These are phyloP conservation scores for Peucedramus taeniatus DNA, from an alignment of 2,113 vertebrate genomes.

Conservation along the genomic window DNA sequence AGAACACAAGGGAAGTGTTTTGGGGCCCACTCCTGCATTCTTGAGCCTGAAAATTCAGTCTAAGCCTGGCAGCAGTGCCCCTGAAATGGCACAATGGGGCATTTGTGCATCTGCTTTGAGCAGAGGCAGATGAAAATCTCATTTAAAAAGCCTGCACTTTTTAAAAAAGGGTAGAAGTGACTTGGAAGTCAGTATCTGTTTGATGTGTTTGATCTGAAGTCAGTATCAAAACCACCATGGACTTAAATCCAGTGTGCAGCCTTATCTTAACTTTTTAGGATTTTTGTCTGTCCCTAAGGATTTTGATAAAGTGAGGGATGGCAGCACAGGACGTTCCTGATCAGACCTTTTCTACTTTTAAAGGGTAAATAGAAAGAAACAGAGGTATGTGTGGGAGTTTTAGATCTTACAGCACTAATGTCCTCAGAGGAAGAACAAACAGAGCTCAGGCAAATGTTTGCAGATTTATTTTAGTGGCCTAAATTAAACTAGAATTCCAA, in stretches of 20 bases:
- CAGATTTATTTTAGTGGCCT: neutral
- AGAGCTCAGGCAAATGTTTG: neutral
- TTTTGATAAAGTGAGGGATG: neutral
- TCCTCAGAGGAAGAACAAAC: slow-evolving; percentile 1
- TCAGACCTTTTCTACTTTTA: neutral
- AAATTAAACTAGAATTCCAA: neutral
- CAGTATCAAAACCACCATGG: neutral
- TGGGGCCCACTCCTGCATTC: neutral
- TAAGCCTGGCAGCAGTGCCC: neutral
- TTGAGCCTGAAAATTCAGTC: neutral
- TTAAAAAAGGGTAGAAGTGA: neutral
- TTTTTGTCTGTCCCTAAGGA: neutral
- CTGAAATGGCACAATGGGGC: neutral
- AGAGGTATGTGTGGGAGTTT: neutral
- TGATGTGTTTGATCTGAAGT: neutral
- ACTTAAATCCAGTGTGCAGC: neutral
- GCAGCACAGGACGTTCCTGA: neutral
- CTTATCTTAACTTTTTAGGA: neutral
- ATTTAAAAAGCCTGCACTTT: neutral
- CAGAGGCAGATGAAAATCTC: neutral
- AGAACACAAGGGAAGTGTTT: neutral
- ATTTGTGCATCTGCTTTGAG: neutral
- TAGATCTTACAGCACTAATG: neutral
- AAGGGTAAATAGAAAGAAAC: neutral
- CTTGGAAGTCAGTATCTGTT: neutral